Evolutionary conservation across 1,140 invertebrate species (phyloP).

Genomic region (Aphaenogaster rudis): DNA sequence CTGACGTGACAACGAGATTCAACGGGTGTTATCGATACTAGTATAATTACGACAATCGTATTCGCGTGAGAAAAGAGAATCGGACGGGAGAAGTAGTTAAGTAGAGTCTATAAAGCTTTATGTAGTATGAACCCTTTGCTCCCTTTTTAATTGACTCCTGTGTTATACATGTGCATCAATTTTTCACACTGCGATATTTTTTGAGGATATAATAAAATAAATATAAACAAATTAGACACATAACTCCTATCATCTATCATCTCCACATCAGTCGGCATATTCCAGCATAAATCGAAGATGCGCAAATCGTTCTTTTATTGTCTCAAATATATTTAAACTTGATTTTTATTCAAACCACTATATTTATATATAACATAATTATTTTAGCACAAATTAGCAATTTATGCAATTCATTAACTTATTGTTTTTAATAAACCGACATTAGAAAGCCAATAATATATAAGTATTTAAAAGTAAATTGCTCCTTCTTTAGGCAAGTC

Average conservation of each 20-base stretch:
- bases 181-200: neutral
- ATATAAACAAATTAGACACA: neutral
- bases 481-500: neutral
- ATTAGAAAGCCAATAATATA: neutral
- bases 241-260: neutral
- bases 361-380: neutral
- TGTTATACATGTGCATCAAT: neutral
- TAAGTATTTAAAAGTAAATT: neutral
- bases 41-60: constrained; percentile 23
- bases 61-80: constrained; percentile 8
- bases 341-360: neutral
- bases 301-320: neutral
- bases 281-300: neutral
- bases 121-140: neutral
- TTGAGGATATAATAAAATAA: neutral
- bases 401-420: neutral
- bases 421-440: neutral
- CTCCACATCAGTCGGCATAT: neutral
- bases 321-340: neutral
- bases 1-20: constrained; percentile 67
- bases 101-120: neutral
- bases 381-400: neutral
- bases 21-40: constrained; percentile 56
- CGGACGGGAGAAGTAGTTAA: neutral
- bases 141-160: neutral